phyloP scores from a whole-genome alignment of 1,140 invertebrate species.

The Octopus sinensis region DNA sequence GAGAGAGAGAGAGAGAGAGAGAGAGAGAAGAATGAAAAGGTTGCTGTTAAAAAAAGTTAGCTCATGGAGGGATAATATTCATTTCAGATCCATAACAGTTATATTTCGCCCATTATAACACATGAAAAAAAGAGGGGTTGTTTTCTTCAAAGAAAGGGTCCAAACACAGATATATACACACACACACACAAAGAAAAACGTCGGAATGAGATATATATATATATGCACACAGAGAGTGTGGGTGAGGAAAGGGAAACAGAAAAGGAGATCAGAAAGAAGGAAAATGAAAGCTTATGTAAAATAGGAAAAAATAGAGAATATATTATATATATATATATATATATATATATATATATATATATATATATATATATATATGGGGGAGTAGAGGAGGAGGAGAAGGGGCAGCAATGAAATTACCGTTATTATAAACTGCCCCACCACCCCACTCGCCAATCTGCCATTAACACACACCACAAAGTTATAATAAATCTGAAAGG shows the following conservation, averaged over 20 bases:
- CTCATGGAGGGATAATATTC: background rate
- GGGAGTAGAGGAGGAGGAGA: background rate
- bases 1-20: slow-evolving; percentile 13
- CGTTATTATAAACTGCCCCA: too few species aligned
- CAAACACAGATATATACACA: background rate
- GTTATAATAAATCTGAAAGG: too few species aligned
- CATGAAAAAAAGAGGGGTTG: background rate
- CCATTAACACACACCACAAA: too few species aligned
- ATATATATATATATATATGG: too few species aligned
- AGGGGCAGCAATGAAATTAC: background rate
- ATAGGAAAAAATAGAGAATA: too few species aligned
- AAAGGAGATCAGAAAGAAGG: too few species aligned
- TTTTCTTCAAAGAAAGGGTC: background rate
- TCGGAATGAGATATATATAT: background rate
- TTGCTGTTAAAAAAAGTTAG: background rate
- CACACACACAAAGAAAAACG: background rate
- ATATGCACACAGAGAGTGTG: too few species aligned
- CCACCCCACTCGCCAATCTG: too few species aligned
- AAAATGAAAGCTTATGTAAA: too few species aligned
- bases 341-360: too few species aligned
- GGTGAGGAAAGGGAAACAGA: too few species aligned
- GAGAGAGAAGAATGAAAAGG: background rate
- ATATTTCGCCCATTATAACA: background rate
- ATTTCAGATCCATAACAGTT: background rate
- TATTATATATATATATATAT: too few species aligned